Base-by-base conservation (phyloP, 1,140 invertebrate species). In the Brachionus asplanchnoidis region DNA sequence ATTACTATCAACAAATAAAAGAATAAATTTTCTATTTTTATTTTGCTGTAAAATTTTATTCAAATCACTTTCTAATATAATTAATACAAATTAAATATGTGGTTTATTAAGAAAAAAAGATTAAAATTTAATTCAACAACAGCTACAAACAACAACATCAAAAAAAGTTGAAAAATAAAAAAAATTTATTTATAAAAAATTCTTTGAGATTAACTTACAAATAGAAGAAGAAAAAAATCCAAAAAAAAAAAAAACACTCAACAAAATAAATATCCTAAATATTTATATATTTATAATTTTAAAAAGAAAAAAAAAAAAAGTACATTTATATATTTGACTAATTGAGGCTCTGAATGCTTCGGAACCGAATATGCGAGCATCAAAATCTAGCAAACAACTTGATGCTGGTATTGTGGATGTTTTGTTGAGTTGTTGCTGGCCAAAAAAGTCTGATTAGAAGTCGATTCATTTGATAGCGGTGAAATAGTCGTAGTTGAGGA, bases 401-500 rank as follows among this genome's bases (percentile, higher is more conserved):
- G 73, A 50, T 77, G 73, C 20, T 77, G 73, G 42, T 77, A 50
- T 50, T 77, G 73, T 20, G 44, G 9, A 50, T 50, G 42, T 50
- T 77, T 77, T 7, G 44, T 9, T 9, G 28, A 42, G 68, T 73
- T 73, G 32, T 17, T n/a, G 36, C 20, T 42, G 28, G 68, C 6
- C 36, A 77, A n/a, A 77, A 77, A 77, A 12, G 50, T 82, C 65
- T 68, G 79, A 82, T 68, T 82, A 36, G 79, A 82, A 68, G 20
- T 46, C 7, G 79, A 60, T 68, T 82, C 79, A 28, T 68, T 82
- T 40, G 79, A 82, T 20, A 65, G 20, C 1, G 79, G 79, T 14
- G 79, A 82, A 14, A 82, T 82, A 40, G 79, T 82, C 7, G 79
- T 82, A 20, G 79, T 82, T 28, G 79, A 20, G 20, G 79, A 82